phyloP scores from a whole-genome alignment of 1,140 invertebrate genomes.

The Brachionus koreanus region DNA sequence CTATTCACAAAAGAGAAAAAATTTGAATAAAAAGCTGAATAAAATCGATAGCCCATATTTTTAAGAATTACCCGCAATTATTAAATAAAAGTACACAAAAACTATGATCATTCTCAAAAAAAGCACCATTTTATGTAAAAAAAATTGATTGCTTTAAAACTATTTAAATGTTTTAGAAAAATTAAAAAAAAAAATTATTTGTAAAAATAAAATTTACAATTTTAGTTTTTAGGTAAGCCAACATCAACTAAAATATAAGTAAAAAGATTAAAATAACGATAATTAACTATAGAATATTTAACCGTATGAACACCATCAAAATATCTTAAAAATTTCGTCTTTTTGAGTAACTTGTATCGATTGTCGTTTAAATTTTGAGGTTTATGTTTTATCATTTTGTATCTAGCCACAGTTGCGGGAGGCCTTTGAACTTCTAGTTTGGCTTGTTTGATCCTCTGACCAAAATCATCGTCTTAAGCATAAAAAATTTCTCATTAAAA shows the following conservation, averaged over 20 bases:
- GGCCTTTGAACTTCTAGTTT: neutral
- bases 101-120: too few species aligned
- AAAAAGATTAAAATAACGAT: conserved; percentile 3
- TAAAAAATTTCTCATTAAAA: neutral
- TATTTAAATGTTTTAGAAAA: too few species aligned
- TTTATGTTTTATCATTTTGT: conserved; percentile 43
- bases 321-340: neutral
- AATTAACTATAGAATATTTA: conserved; percentile 1
- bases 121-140: too few species aligned
- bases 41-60: too few species aligned
- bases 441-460: neutral
- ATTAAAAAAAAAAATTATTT: neutral
- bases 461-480: conserved; percentile 35
- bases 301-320: conserved; percentile 21
- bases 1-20: neutral
- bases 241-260: conserved; percentile 36
- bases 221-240: neutral
- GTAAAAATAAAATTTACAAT: neutral
- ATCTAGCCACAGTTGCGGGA: conserved; percentile 1
- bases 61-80: too few species aligned
- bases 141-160: too few species aligned
- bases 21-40: neutral
- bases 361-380: conserved; percentile 26
- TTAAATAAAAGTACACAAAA: too few species aligned
- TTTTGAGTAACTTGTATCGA: conserved; percentile 5